phyloP scores from a whole-genome alignment of 1,140 invertebrate species.

The Globodera ellingtonae region DNA sequence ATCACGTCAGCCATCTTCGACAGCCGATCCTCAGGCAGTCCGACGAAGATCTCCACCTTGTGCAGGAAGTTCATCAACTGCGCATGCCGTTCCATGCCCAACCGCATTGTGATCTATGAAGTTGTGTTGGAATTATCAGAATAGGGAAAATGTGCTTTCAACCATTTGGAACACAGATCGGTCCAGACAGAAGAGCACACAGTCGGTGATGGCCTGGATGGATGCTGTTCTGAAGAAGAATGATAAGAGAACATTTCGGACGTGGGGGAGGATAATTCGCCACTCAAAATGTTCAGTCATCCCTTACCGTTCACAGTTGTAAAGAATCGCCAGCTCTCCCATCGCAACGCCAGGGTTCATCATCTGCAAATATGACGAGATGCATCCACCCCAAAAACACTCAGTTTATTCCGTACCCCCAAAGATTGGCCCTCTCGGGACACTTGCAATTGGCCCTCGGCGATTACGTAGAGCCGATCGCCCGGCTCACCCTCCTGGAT shows the following conservation, averaged over 20 bases:
- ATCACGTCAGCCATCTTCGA: constrained; percentile 96
- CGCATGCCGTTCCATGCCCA: constrained; percentile 89
- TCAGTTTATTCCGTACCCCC: constrained; percentile 64
- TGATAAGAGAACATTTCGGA: neutral
- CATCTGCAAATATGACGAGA: constrained; percentile 77
- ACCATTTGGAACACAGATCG: constrained; percentile 93
- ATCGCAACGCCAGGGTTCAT: constrained; percentile 93
- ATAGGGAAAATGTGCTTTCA: neutral
- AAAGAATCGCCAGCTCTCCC: constrained; percentile 95
- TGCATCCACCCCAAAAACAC: constrained; percentile 73
- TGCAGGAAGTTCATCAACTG: constrained; percentile 96
- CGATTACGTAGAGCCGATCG: constrained; percentile 83
- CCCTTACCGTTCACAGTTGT: constrained; percentile 88
- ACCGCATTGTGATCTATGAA: constrained; percentile 91
- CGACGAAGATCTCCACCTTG: constrained; percentile 97
- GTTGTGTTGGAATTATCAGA: neutral
- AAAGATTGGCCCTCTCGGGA: constrained; percentile 88
- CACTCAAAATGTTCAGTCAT: neutral
- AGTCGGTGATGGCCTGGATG: constrained; percentile 81
- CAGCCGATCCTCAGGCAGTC: constrained; percentile 88
- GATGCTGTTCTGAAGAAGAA: constrained; percentile 53
- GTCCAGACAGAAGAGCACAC: constrained; percentile 96
- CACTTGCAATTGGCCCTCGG: constrained; percentile 92
- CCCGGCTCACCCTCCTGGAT: constrained; percentile 98
- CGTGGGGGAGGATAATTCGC: neutral